Percentiles rank a stretch among this genome's conserved stretches.
These are phyloP conservation scores for Aplodontia rufa DNA, from an alignment of 2,113 vertebrate genomes.

Conservation along the genomic window DNA sequence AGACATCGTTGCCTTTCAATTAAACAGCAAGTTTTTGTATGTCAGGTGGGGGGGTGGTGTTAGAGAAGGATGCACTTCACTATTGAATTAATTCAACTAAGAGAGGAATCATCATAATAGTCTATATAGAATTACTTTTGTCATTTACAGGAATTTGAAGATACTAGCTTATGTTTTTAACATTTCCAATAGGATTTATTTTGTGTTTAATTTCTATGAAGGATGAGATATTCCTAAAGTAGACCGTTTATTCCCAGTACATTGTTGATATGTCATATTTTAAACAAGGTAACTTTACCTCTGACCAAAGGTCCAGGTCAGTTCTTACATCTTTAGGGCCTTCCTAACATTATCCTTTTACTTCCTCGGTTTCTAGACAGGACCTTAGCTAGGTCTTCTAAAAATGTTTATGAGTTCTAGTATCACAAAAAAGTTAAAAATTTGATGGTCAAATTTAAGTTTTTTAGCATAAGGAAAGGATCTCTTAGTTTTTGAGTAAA, in stretches of 20 bases:
- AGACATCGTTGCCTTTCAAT: conserved; percentile 54
- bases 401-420: background rate
- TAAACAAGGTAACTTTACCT: background rate
- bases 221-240: conserved; percentile 25
- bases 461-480: conserved; percentile 37
- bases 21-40: conserved; percentile 56
- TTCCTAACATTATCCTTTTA: background rate
- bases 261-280: conserved; percentile 16
- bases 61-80: background rate
- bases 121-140: conserved; percentile 26
- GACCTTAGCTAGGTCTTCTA: conserved; percentile 25
- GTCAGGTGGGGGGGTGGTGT: background rate
- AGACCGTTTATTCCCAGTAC: background rate
- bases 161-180: conserved; percentile 10
- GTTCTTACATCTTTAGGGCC: background rate
- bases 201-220: conserved; percentile 43
- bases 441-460: background rate
- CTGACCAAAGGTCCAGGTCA: background rate
- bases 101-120: conserved; percentile 32
- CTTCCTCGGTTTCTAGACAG: conserved; percentile 10
- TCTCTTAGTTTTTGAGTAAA: background rate
- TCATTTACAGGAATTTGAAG: background rate
- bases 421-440: conserved; percentile 43
- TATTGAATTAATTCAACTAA: conserved; percentile 47
- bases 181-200: background rate